These are phyloP conservation scores for Rhinolophus ferrumequinum DNA, from an alignment of 2,113 vertebrate genomes.

Conservation along the genomic window DNA sequence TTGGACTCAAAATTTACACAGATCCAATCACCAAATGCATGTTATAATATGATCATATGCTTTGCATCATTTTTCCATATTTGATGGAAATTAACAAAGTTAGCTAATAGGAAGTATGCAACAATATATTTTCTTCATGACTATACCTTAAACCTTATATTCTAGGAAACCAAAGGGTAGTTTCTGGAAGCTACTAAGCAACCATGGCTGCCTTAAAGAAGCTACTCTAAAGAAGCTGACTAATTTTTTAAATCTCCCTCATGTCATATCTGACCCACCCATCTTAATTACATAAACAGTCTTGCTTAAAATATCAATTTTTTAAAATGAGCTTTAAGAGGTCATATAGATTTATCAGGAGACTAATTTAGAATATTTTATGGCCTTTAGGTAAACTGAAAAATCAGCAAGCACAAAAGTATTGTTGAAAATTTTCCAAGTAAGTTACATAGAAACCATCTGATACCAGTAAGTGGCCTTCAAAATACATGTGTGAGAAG, in stretches of 20 bases:
- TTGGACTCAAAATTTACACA: conserved; percentile 16
- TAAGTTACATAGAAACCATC: neutral
- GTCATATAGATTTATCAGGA: conserved; percentile 6
- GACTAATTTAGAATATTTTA: conserved; percentile 23
- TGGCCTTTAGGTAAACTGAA: conserved; percentile 25
- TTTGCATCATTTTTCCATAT: neutral
- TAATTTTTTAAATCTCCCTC: neutral
- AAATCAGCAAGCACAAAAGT: conserved; percentile 44
- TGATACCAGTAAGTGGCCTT: neutral
- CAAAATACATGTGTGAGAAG: neutral
- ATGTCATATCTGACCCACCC: neutral
- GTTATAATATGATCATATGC: neutral
- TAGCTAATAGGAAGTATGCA: neutral
- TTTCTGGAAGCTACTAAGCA: conserved; percentile 49
- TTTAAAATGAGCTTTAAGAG: conserved; percentile 30
- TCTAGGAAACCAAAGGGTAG: neutral
- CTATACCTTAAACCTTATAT: neutral
- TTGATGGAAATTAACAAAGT: conserved; percentile 26
- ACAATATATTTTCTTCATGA: neutral
- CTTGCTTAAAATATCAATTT: conserved; percentile 31
- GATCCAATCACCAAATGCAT: neutral
- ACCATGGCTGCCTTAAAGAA: neutral
- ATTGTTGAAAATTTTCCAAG: neutral
- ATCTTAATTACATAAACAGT: conserved; percentile 47
- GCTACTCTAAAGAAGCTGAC: neutral